Evolutionary conservation across 2,888 invertebrate genomes (phyloP).

Genomic region (Drosophila heteroneura): DNA sequence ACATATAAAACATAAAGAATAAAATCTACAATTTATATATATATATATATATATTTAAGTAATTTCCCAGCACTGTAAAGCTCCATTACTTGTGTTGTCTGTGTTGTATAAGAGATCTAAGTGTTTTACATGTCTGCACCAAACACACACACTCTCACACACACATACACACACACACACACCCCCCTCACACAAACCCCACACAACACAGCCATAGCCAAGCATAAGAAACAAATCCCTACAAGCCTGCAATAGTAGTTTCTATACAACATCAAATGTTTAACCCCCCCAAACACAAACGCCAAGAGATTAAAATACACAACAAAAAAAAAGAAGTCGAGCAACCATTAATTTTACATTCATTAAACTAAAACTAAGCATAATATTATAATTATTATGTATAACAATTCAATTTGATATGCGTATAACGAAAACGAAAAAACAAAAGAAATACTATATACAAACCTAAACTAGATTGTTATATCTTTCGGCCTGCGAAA

Average conservation of each 20-base stretch:
- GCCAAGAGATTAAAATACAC: slow-evolving; percentile 66
- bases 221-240: slow-evolving; percentile 15
- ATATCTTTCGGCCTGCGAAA: slow-evolving; percentile 73
- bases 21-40: slow-evolving; percentile 2
- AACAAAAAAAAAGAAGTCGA: slow-evolving; percentile 9
- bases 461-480: slow-evolving; percentile 52
- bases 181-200: not conserved
- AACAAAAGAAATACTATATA: slow-evolving; percentile 28
- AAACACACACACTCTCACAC: slow-evolving; percentile 1
- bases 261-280: slow-evolving; percentile 62
- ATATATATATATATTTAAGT: slow-evolving; percentile 25
- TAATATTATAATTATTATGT: slow-evolving; percentile 48
- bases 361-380: slow-evolving; percentile 44
- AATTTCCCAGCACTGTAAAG: slow-evolving; percentile 16
- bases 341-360: slow-evolving; percentile 55
- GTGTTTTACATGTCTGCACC: slow-evolving; percentile 45
- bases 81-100: slow-evolving; percentile 32
- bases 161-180: not conserved
- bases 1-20: slow-evolving; percentile 6
- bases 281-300: slow-evolving; percentile 14
- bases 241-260: slow-evolving; percentile 70
- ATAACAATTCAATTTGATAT: slow-evolving; percentile 52
- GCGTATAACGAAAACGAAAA: slow-evolving; percentile 46
- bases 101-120: slow-evolving; percentile 25
- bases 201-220: slow-evolving; percentile 33